These are phyloP conservation scores for Myripristis jacobus DNA, from an alignment of 2,797 vertebrate genomes.

Conservation along the genomic window DNA sequence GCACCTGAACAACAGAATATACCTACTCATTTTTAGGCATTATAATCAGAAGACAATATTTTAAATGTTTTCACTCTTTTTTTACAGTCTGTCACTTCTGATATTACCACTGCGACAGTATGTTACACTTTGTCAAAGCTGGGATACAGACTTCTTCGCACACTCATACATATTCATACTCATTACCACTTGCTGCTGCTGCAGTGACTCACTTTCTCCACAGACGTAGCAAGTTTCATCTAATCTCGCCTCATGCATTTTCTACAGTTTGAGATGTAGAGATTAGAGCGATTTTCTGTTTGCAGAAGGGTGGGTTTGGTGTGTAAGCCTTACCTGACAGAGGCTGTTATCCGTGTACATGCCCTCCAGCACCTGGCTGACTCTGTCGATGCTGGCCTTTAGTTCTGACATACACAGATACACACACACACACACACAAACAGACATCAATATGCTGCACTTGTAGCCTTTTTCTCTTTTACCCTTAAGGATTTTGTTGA, in stretches of 20 bases:
- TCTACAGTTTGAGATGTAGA: constrained; percentile 4
- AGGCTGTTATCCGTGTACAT: constrained; percentile 93
- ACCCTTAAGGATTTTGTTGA: not conserved
- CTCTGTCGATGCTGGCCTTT: constrained; percentile 87
- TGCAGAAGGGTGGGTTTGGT: constrained; percentile 29
- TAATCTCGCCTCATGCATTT: not conserved
- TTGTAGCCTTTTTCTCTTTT: constrained; percentile 31
- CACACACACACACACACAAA: constrained; percentile 44
- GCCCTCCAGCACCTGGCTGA: constrained; percentile 85
- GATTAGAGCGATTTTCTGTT: constrained; percentile 26
- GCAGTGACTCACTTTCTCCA: not conserved
- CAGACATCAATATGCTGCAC: constrained; percentile 50
- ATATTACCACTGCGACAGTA: no score
- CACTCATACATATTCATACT: no score
- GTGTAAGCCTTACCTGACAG: constrained; percentile 86
- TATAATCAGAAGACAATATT: no score
- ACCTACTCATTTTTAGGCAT: no score
- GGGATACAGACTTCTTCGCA: no score
- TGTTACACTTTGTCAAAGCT: no score
- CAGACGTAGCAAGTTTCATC: constrained; percentile 19
- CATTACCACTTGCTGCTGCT: no score
- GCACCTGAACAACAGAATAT: constrained; percentile 81
- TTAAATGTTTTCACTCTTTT: no score
- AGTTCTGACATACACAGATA: constrained; percentile 85
- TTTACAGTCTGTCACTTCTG: no score